Base-by-base conservation (phyloP, 2,113 vertebrate genomes). In the Archilochus colubris region DNA sequence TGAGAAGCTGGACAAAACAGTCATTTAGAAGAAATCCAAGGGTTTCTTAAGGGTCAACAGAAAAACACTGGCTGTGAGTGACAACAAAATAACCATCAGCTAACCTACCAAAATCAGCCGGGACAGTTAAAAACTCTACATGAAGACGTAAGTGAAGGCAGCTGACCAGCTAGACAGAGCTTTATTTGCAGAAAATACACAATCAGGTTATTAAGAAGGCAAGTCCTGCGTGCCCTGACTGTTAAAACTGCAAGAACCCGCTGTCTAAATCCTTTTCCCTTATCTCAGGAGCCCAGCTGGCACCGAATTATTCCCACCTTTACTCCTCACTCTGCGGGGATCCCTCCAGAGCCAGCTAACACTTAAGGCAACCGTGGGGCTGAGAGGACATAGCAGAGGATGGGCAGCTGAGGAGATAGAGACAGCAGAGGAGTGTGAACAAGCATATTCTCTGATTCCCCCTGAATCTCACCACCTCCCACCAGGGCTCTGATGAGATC, bases 381-480 rank as follows among this genome's bases (percentile, higher is more conserved):
- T 73, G 67, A 76, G 50, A 20, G 17, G 31, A 36, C 53, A 30
- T 1, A 27, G 40, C 0, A 2, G 28, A 38, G 54, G 73, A 30
- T 0, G 7, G 21, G 46, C 43, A 69, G 12, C 21, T 51, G 38
- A 64, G 13, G 6, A 27, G 14, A 70, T 0, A 8, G 25, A n/a
- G 20, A 22, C 0, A 1, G 17, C 33, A 46, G 0, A 0, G 28
- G 19, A 64, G 11, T 2, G 31, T 3, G 24, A 43, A 77, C 1
- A 2, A 40, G 28, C 12, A 64, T 16, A 24, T 51, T 68, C 43
- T 20, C 64, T 7, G 44, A 63, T 23, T 91, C 7, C 13, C 28
- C 36, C 27, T 25, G 68, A 36, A 73, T 7, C 40, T 59, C 8
- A 2, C 13, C 33, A 62, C 50, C 11, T 81, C 69, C 36, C 0